Percentiles rank a stretch among this genome's conserved stretches.
Conservation (phyloP, 2,113 vertebrate species). For the Periophthalmodon schlosseri region DNA sequence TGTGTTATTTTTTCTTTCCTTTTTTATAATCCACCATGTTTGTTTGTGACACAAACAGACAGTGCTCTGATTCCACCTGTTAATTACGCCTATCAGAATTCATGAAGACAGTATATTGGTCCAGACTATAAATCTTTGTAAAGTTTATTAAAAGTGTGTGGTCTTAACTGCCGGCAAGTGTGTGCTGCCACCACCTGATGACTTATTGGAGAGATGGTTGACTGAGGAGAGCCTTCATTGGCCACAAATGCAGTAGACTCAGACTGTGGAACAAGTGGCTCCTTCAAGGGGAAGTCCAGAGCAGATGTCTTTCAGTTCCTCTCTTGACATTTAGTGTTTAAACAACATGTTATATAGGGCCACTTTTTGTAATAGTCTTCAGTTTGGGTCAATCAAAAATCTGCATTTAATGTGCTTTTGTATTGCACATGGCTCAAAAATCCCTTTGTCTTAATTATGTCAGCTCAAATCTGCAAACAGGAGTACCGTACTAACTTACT, state of each 20-base stretch:
- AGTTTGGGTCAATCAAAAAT: too few relatives aligned
- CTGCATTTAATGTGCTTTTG: background rate
- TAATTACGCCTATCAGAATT: too few relatives aligned
- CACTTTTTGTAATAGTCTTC: too few relatives aligned
- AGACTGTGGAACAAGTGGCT: conserved; percentile 13
- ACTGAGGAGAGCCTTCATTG: conserved; percentile 20
- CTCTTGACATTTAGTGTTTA: conserved; percentile 11
- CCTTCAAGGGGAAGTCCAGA: conserved; percentile 53
- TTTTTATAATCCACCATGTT: too few relatives aligned
- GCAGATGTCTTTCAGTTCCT: conserved; percentile 65
- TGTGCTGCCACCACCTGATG: conserved; percentile 43
- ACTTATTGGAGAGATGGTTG: conserved; percentile 36
- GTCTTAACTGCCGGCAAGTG: background rate
- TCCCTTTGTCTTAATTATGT: background rate
- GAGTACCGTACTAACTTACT: too few relatives aligned
- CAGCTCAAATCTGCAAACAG: background rate
- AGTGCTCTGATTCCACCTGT: too few relatives aligned
- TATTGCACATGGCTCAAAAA: background rate
- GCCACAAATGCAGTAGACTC: conserved; percentile 12
- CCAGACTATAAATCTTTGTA: background rate
- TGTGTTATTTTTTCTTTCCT: too few relatives aligned
- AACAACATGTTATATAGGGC: background rate
- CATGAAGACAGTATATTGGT: background rate
- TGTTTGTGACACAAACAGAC: too few relatives aligned
- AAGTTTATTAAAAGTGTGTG: background rate